Conservation (phyloP, 2,888 invertebrate species). For the Didymodactylos carnosus region DNA sequence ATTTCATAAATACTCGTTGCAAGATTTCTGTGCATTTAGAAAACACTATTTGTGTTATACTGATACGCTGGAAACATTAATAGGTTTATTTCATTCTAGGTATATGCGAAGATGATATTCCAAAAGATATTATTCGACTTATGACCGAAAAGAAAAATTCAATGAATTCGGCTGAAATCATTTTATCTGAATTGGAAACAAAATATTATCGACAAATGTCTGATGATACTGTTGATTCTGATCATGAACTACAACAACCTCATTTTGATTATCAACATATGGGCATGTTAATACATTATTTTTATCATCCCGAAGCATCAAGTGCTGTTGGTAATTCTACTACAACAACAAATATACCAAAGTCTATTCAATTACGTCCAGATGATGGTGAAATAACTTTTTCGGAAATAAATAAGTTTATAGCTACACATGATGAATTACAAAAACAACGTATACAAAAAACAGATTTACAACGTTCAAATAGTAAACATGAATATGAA, state of each 20-base stretch:
- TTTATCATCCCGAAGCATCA: neutral
- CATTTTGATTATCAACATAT: neutral
- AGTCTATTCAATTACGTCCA: neutral
- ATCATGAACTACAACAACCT: too few species aligned
- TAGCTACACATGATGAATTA: neutral
- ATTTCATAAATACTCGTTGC: too few species aligned
- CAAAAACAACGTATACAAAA: neutral
- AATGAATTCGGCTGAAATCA: neutral
- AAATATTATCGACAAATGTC: neutral
- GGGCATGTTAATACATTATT: neutral
- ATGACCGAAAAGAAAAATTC: neutral
- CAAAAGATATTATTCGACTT: neutral
- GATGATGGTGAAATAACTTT: neutral
- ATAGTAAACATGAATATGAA: neutral
- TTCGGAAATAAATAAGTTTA: neutral
- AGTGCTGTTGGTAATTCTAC: neutral
- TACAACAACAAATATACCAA: neutral
- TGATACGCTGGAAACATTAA: too few species aligned
- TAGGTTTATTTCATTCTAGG: too few species aligned
- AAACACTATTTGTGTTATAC: too few species aligned
- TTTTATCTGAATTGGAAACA: neutral
- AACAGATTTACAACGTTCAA: too few species aligned
- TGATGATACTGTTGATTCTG: neutral
- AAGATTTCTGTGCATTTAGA: too few species aligned
- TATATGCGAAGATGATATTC: neutral